Evolutionary conservation across 2,888 invertebrate genomes (phyloP), one percentile per base, ranked within the genome.

Genomic region (Dicycla oo): DNA sequence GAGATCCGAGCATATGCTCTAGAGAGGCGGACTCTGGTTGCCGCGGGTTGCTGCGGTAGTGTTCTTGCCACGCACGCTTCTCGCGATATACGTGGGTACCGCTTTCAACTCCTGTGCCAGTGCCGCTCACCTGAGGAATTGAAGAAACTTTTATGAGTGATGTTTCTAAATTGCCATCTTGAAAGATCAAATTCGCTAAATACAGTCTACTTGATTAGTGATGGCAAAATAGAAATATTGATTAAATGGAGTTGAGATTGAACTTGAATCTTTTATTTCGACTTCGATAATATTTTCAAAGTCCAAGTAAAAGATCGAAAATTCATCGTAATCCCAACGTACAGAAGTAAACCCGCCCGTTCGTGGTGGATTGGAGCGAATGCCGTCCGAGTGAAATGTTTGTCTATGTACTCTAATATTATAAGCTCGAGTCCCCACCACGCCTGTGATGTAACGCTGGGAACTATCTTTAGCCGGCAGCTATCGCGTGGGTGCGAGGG

Each of bases 1-100:
- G 97, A 86, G 98, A 98, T 87, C 99, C 99, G 94, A 99, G 98
- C 99, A 99, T 99, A 93, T 98, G 97, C 95, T 98, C 96, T 73
- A 96, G 93, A 74, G 95, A 95, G 75, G 96, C 96, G 85, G 96
- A 93, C 79, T 95, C 95, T 97, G 96, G 98, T 90, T 95, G 92
- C 88, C 94, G 91, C 92, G 94, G 91, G 89, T 94, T 95, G 95
- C 96, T 91, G 96, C 96, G 93, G 92, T 95, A 95, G 83, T 94
- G 94, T 79, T 96, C 94, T 86, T 96, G 95, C 94, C 96, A 95
- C 87, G 96, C 96, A 90, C 95, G 96, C 87, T 96, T 96, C 87
- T 97, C 97, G 87, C 97, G 97, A 93, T 97, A 97, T 88, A 97
- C 97, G 96, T 97, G 97, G 80, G 94, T 96, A 60, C 94, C 96